These are phyloP conservation scores for Helicoverpa assulta DNA, from an alignment of 2,888 invertebrate species.

Conservation along the genomic window DNA sequence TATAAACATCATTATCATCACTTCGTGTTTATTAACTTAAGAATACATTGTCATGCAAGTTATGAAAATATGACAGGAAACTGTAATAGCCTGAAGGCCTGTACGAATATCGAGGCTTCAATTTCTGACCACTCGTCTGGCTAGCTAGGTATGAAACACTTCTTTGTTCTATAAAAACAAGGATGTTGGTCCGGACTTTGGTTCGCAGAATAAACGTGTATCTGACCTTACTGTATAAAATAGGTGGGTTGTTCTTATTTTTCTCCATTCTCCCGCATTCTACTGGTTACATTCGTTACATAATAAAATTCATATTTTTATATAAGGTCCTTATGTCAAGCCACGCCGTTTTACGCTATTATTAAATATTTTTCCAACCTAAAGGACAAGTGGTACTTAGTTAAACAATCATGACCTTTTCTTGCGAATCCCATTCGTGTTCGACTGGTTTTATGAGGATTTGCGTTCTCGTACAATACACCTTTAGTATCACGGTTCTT, in stretches of 20 bases:
- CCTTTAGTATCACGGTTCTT: conserved; percentile 52
- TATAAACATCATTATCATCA: not conserved
- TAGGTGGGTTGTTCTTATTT: conserved; percentile 16
- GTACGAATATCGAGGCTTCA: too few relatives aligned
- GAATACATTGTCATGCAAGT: not conserved
- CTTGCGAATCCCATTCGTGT: conserved; percentile 37
- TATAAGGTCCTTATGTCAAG: not conserved
- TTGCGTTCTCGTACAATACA: conserved; percentile 39
- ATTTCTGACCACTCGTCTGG: conserved; percentile 10
- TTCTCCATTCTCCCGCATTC: conserved; percentile 37
- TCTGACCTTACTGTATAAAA: conserved; percentile 34
- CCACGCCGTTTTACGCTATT: not conserved
- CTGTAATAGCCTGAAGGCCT: not conserved
- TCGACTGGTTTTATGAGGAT: conserved; percentile 45
- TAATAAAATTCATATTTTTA: conserved; percentile 5
- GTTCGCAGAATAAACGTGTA: conserved; percentile 28
- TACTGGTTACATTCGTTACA: conserved; percentile 12
- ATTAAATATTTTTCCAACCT: conserved; percentile 2
- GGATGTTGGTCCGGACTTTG: conserved; percentile 26
- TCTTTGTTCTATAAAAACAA: conserved; percentile 31
- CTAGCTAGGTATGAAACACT: conserved; percentile 1
- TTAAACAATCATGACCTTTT: conserved; percentile 42
- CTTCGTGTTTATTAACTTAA: conserved; percentile 2
- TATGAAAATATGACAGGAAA: not conserved
- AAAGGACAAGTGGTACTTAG: conserved; percentile 20